phyloP scores from a whole-genome alignment of 2,113 vertebrate genomes.

The Mesoclemmys tuberculata region DNA sequence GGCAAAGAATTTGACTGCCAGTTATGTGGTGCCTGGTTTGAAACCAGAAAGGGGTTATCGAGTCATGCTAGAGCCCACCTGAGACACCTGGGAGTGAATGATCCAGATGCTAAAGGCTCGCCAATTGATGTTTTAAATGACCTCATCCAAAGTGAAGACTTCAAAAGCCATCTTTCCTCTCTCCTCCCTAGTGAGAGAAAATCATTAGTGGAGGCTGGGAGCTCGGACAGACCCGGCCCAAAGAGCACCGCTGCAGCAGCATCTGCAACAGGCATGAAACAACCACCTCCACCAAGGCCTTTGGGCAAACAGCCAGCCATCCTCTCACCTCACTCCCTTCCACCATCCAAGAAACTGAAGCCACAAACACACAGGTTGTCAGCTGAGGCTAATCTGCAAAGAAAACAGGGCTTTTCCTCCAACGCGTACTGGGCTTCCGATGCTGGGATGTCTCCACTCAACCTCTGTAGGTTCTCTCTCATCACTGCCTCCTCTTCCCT shows the following conservation, averaged over 20 bases:
- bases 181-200: slow-evolving; percentile 70
- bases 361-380: slow-evolving; percentile 16
- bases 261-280: slow-evolving; percentile 4
- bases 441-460: slow-evolving; percentile 74
- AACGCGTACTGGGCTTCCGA: slow-evolving; percentile 80
- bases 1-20: slow-evolving; percentile 92
- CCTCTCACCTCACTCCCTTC: slow-evolving; percentile 81
- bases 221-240: slow-evolving; percentile 29
- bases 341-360: slow-evolving; percentile 82
- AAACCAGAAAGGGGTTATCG: slow-evolving; percentile 93
- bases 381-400: slow-evolving; percentile 51
- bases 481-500: slow-evolving; percentile 23
- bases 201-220: slow-evolving; percentile 65
- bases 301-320: slow-evolving; percentile 50
- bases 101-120: slow-evolving; percentile 92
- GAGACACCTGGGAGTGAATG: slow-evolving; percentile 92
- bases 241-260: slow-evolving; percentile 1
- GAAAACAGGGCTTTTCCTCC: slow-evolving; percentile 73
- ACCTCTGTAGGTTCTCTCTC: slow-evolving; percentile 76
- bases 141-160: slow-evolving; percentile 89
- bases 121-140: slow-evolving; percentile 91
- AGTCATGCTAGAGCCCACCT: slow-evolving; percentile 93
- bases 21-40: slow-evolving; percentile 95
- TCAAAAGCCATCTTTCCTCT: slow-evolving; percentile 81
- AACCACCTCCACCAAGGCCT: slow-evolving; percentile 27